Evolutionary conservation across 2,113 vertebrate genomes (phyloP), one percentile per base, ranked within the genome.

Genomic region (Gnathonemus echidnorhynchus): DNA sequence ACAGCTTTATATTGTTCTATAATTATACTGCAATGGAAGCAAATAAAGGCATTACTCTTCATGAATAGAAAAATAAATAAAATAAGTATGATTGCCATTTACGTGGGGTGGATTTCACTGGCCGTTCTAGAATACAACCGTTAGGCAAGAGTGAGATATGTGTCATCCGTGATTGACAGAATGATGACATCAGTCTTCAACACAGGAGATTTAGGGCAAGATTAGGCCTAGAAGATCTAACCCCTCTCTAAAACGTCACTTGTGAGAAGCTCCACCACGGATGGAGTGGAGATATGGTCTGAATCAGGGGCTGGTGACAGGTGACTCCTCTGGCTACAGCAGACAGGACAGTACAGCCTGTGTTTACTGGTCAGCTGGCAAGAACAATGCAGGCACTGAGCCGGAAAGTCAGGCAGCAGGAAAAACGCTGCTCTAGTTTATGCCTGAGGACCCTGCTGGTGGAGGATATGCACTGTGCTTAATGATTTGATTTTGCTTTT

Each of bases 341-440:
- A 91, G 62, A 8, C 9, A 49, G 80, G 91, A 95, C 95, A 96
- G 94, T 94, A 90, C 88, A 89, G 92, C 52, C 90, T 94, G 93
- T 95, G 92, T 95, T 56, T 92, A 92, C 19, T 77, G 62, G 48
- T 50, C 2, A 21, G 4, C 50, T 62, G 90, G 10, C 52, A 56
- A 7, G 0, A 90, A 95, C 94, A 95, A 93, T 90, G 58, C 91
- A 88, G 91, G 92, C 88, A 93, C 91, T 94, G 91, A 94, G 91
- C 90, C 86, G 87, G 83, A 46, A 90, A 27, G 31, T 35, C 39
- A 27, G n/a, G 31, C 45, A 52, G n/a, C 19, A 17, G 11, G 27
- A 52, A 31, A 2, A 52, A 53, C 83, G 2, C 1, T 10, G 27
- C 46, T 52, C 46, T 27, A 86, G 17, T n/a, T 86, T 52, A 52